Evolutionary conservation across 2,888 invertebrate genomes (phyloP).

Genomic region (Aphrophora alni): DNA sequence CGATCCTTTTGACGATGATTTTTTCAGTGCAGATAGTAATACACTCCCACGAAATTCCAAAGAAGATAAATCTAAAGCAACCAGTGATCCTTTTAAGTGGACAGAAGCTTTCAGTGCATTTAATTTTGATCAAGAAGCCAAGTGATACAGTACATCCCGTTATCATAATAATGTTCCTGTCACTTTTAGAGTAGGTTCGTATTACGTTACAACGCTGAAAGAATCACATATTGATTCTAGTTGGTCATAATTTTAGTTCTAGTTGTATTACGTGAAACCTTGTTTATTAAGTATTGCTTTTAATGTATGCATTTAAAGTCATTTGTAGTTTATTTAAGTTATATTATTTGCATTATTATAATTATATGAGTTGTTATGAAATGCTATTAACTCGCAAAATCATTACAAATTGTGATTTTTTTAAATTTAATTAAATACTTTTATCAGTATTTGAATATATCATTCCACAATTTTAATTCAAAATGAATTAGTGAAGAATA

Average conservation of each 20-base stretch:
- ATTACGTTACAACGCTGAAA: slow-evolving; percentile 29
- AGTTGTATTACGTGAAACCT: not conserved
- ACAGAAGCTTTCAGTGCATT: slow-evolving; percentile 60
- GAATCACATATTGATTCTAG: slow-evolving; percentile 36
- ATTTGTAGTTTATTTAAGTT: not conserved
- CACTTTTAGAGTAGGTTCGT: slow-evolving; percentile 27
- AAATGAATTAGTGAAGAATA: no score
- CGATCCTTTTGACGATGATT: slow-evolving; percentile 90
- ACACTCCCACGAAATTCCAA: slow-evolving; percentile 31
- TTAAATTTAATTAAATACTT: no score
- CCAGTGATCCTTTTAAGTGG: slow-evolving; percentile 56
- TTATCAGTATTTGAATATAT: no score
- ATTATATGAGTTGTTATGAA: no score
- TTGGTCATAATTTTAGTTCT: slow-evolving; percentile 28
- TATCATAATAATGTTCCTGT: slow-evolving; percentile 31
- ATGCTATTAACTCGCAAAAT: no score
- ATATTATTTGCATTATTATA: not conserved
- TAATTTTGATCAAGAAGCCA: slow-evolving; percentile 54
- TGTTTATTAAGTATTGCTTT: not conserved
- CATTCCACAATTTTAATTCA: no score
- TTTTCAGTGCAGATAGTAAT: slow-evolving; percentile 62
- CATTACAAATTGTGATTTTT: no score
- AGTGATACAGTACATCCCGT: slow-evolving; percentile 37
- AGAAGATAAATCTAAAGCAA: slow-evolving; percentile 41
- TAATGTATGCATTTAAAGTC: not conserved